Evolutionary conservation across 2,888 invertebrate genomes (phyloP), one percentile per base, ranked within the genome.

Genomic region (Tridacna crocea): DNA sequence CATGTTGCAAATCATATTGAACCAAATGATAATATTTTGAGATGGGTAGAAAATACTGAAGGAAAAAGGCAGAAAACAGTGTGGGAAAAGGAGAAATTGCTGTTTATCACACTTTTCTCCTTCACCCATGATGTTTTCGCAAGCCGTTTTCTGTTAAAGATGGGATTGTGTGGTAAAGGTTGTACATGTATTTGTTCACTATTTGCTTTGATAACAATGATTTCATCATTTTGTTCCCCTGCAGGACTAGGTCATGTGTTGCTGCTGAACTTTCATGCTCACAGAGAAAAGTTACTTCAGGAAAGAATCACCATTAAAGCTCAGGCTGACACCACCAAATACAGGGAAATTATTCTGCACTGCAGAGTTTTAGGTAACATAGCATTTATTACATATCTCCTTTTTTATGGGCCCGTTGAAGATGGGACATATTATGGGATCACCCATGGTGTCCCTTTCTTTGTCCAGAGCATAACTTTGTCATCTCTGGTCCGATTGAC

Each of bases 201-300:
- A 8, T 36, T 36, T 36, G 36, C 2, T 36, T 2, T 2, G 2
- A 36, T 36, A 8, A 36, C 8, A 36, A 36, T 58, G 58, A 58
- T 58, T 2, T 58, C 10, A 10, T 36, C 8, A 36, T 36, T 36
- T 36, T n/a, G n/a, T 36, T 36, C 36, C 8, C 36, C 78, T 84
- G 15, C 79, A 91, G 92, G 91, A 19, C 65, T 85, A 66, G 93
- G 93, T n/a, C 93, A 93, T 83, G 84, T 90, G 13, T 58, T 93
- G 4, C 61, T 85, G 13, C 24, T 93, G 19, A 88, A 90, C 55
- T 92, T 93, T 75, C 87, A 89, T 77, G 93, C 93, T 63, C 88
- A 92, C 75, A 91, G 92, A 80, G 93, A 93, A 74, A 93, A 93
- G 74, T 81, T 93, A 19, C 75, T 93, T 84, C 89, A 90, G 61